phyloP scores from a whole-genome alignment of 92 coral and sea anemone species.

The Parazoanthus swiftii region DNA sequence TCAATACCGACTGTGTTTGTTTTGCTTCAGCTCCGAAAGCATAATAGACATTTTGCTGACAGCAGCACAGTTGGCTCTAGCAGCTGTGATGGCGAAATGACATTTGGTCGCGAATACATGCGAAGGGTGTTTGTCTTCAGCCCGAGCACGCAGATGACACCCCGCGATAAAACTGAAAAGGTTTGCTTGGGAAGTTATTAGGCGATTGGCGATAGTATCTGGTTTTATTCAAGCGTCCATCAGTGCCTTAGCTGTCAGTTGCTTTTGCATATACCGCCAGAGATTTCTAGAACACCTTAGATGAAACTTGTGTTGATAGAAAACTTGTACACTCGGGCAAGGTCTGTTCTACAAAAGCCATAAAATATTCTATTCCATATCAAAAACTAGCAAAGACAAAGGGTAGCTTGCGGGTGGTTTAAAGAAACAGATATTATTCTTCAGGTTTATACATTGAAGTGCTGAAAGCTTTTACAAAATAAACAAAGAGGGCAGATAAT shows the following conservation, averaged over 20 bases:
- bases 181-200: conserved; percentile 55
- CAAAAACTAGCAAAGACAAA: conserved; percentile 56
- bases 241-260: conserved; percentile 36
- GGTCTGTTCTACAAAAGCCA: conserved; percentile 21
- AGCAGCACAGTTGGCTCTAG: conserved; percentile 32
- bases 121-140: conserved; percentile 57
- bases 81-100: conserved; percentile 72
- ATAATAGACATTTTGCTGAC: conserved; percentile 49
- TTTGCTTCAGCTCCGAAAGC: conserved; percentile 42
- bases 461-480: conserved; percentile 77
- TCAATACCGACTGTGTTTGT: conserved; percentile 49
- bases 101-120: conserved; percentile 69
- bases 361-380: conserved; percentile 63
- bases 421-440: conserved; percentile 59
- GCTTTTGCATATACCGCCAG: conserved; percentile 35
- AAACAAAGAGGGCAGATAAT: conserved; percentile 76
- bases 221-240: conserved; percentile 24
- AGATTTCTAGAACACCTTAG: conserved; percentile 43
- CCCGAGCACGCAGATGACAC: conserved; percentile 72
- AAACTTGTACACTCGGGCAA: neutral
- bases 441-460: conserved; percentile 61
- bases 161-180: conserved; percentile 63
- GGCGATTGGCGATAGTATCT: conserved; percentile 34
- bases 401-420: conserved; percentile 68
- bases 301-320: conserved; percentile 23